Evolutionary conservation across 2,113 vertebrate genomes (phyloP), one percentile per base, ranked within the genome.

Genomic region (Prolemur simus): DNA sequence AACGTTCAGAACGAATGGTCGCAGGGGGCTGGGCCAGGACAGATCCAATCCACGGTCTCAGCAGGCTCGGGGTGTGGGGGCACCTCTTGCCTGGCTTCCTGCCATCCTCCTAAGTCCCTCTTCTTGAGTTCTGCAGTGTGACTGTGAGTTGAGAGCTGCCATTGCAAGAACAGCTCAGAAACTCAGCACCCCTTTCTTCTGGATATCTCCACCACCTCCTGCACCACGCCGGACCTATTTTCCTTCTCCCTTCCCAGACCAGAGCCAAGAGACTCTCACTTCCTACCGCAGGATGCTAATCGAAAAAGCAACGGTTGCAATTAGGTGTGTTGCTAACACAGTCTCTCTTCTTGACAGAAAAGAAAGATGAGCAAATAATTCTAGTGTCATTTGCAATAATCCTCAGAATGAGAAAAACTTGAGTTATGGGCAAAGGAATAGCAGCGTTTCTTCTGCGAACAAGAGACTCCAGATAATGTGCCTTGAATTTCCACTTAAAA

Each of bases 1-100:
- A 66, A 96, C 0, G 60, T 92, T 95, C 95, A 98, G 98, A 98
- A 98, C 96, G 0, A 98, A 98, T 94, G 87, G 94, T 4, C 77
- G 45, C 11, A 34, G 85, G 73, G 85, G 45, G 76, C 87, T 34
- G 49, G 86, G 49, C 66, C 12, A 0, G 14, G 91, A 20, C 9
- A 56, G 91, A 95, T 81, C 80, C 68, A 37, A 25, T 56, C 56
- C 27, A 42, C n/a, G 17, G n/a, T 60, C 91, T 64, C 93, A 34
- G 85, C 11, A 32, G 76, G 85, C 66, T 54, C 2, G 1, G 63
- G 74, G n/a, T 6, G 0, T 11, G 74, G 13, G 82, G 60, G 63
- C 1, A 0, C 64, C 32, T 60, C 85, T 78, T 29, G 47, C 49
- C 68, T 11, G 20, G 73, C 54, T 80, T 56, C 64, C 0, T 18